Percentiles rank a stretch among this genome's conserved stretches.
These are phyloP conservation scores for Drosophila demipolita DNA, from an alignment of 2,888 invertebrate genomes.

Conservation along the genomic window DNA sequence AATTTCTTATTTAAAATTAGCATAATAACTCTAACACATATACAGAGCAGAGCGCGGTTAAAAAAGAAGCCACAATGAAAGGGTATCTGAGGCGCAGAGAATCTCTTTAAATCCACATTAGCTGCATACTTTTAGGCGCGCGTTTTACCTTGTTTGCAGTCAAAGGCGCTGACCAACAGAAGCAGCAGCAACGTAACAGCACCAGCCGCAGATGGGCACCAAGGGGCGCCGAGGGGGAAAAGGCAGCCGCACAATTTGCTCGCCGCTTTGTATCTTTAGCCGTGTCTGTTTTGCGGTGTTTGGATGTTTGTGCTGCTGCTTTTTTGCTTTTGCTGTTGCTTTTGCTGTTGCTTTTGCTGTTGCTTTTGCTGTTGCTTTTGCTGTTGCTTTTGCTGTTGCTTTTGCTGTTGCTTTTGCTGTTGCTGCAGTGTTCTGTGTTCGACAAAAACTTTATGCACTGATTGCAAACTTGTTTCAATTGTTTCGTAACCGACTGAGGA, in stretches of 20 bases:
- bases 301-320: slow-evolving; percentile 21
- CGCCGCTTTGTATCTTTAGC: slow-evolving; percentile 62
- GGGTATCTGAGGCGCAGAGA: slow-evolving; percentile 3
- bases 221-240: slow-evolving; percentile 2
- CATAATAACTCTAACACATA: background rate
- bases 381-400: background rate
- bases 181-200: slow-evolving; percentile 1
- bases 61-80: background rate
- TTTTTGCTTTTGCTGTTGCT: slow-evolving; percentile 3
- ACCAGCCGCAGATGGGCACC: background rate
- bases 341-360: background rate
- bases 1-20: background rate
- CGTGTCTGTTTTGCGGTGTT: slow-evolving; percentile 44
- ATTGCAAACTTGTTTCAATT: slow-evolving; percentile 79
- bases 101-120: slow-evolving; percentile 19
- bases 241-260: slow-evolving; percentile 71
- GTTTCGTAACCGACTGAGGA: slow-evolving; percentile 58
- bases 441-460: slow-evolving; percentile 74
- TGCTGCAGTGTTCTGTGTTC: slow-evolving; percentile 33
- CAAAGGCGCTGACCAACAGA: slow-evolving; percentile 47
- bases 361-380: slow-evolving; percentile 8
- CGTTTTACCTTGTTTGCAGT: slow-evolving; percentile 65
- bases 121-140: slow-evolving; percentile 66
- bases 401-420: background rate
- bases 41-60: background rate